Evolutionary conservation across 2,888 invertebrate species (phyloP).

Genomic region (Thereva unica): DNA sequence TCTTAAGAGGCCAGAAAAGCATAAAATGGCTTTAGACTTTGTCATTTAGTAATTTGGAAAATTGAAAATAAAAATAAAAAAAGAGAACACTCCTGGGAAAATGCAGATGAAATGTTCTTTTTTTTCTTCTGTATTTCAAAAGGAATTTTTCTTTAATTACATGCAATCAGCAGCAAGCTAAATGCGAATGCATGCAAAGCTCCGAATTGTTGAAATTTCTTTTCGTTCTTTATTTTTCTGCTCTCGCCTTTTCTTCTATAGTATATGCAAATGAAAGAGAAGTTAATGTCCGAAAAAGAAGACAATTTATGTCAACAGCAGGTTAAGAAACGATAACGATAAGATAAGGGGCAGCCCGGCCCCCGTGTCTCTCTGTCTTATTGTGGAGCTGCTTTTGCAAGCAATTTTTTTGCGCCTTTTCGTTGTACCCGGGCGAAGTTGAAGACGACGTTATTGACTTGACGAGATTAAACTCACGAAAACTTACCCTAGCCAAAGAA

Average conservation of each 20-base stretch:
- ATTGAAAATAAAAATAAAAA: too few species aligned
- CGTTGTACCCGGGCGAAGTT: conserved; percentile 19
- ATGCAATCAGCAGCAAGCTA: too few species aligned
- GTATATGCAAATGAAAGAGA: neutral
- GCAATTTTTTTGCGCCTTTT: conserved; percentile 6
- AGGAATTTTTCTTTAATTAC: too few species aligned
- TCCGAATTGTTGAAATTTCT: too few species aligned
- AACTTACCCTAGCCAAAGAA: conserved; percentile 2
- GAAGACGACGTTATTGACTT: conserved; percentile 4
- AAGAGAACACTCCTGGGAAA: too few species aligned
- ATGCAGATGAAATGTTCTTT: too few species aligned
- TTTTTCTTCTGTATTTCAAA: too few species aligned
- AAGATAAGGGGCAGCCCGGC: neutral
- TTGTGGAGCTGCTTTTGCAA: neutral
- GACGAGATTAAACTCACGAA: conserved; percentile 1
- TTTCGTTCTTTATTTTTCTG: neutral
- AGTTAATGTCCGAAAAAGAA: neutral
- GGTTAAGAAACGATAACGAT: neutral
- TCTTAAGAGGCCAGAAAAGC: too few species aligned
- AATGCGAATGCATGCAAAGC: too few species aligned
- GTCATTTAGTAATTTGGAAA: too few species aligned
- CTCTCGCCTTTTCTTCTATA: conserved; percentile 6
- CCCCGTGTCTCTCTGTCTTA: conserved; percentile 6
- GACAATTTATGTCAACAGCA: conserved; percentile 13
- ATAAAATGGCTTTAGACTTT: too few species aligned